Evolutionary conservation across 2,797 vertebrate species (phyloP).

Genomic region (Propithecus perrieri): DNA sequence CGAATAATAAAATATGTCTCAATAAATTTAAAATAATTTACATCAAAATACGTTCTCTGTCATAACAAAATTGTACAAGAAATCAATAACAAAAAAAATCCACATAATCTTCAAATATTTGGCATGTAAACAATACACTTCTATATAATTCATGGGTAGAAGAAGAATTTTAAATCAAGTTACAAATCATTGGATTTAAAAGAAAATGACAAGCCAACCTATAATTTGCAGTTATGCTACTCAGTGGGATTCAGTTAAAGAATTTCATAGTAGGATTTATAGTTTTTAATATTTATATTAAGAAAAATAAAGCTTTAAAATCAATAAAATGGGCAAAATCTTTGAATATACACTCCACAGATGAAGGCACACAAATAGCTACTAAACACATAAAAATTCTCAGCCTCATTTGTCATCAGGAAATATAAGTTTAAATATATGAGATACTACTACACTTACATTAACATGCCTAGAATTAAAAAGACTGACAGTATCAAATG

Average conservation of each 20-base stretch:
- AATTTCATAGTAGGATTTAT: background rate
- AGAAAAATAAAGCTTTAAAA: background rate
- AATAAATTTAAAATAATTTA: background rate
- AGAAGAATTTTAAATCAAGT: background rate
- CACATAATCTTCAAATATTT: background rate
- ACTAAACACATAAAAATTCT: background rate
- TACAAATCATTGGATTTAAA: background rate
- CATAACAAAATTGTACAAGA: background rate
- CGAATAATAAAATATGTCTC: background rate
- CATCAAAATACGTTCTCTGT: background rate
- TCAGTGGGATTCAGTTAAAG: background rate
- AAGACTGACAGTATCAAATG: background rate
- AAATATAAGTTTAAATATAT: background rate
- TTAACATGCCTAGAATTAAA: background rate
- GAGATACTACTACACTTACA: background rate
- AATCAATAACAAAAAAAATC: conserved; percentile 22
- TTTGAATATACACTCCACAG: background rate
- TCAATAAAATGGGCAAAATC: background rate
- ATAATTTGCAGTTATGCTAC: background rate
- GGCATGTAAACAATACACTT: background rate
- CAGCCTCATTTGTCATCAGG: background rate
- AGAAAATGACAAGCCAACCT: background rate
- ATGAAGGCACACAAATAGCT: background rate
- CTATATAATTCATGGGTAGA: background rate
- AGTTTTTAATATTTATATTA: background rate